A percentile compares a stretch with the other conserved stretches of the same genome.
Evolutionary conservation across 2,113 vertebrate species (phyloP).

Genomic region (Xiphorhynchus elegans): DNA sequence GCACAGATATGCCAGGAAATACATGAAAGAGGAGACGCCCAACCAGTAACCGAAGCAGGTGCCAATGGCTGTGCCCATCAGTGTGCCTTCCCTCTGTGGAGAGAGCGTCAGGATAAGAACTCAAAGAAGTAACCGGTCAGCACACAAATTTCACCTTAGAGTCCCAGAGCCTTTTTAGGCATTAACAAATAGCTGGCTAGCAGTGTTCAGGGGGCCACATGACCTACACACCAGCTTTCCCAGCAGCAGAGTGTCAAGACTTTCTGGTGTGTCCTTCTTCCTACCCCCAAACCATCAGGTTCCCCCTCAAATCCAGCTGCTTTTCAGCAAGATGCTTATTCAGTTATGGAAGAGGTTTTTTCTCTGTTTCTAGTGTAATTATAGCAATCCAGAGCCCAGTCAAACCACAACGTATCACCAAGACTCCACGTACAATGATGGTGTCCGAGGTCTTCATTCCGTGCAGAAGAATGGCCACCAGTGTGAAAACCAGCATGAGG

Average conservation of each 20-base stretch:
- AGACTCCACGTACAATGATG: conserved; percentile 84
- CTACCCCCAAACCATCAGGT: background rate
- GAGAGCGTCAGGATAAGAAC: background rate
- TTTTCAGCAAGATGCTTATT: background rate
- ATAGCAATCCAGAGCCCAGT: background rate
- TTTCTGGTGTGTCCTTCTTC: background rate
- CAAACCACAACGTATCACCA: background rate
- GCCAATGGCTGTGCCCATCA: conserved; percentile 98
- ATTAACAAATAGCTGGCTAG: background rate
- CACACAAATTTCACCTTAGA: background rate
- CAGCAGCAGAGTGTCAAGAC: background rate
- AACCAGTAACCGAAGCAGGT: conserved; percentile 99
- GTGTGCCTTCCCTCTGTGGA: conserved; percentile 92
- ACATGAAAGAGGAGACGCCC: conserved; percentile 92
- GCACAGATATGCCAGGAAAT: conserved; percentile 95
- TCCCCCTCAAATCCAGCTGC: background rate
- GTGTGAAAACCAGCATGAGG: conserved; percentile 96
- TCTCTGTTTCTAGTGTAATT: background rate
- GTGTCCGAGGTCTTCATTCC: conserved; percentile 99
- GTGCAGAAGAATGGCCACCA: conserved; percentile 96
- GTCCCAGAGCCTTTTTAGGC: background rate
- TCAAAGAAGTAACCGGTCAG: background rate
- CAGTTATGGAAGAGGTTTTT: background rate
- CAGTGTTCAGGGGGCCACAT: background rate
- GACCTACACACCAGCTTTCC: background rate